These are phyloP conservation scores for Martes martes DNA, from an alignment of 2,113 vertebrate genomes.

Conservation along the genomic window DNA sequence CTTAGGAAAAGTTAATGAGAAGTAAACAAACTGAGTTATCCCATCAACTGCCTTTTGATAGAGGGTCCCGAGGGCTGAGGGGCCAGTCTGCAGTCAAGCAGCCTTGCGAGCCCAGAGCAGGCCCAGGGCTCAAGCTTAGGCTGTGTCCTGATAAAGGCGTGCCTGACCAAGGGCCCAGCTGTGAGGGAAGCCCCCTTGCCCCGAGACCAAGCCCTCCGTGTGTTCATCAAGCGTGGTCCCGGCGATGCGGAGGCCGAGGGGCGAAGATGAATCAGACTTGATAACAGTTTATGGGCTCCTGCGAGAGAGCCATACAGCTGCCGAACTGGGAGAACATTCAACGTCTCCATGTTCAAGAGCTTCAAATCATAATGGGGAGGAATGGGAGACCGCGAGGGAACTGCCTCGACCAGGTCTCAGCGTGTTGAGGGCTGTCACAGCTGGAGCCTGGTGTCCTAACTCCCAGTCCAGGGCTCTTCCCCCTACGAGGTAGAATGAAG, in stretches of 20 bases:
- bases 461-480: background rate
- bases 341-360: background rate
- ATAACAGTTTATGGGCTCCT: background rate
- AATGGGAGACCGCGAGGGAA: background rate
- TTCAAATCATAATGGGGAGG: background rate
- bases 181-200: background rate
- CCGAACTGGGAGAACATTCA: background rate
- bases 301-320: background rate
- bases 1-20: slow-evolving; percentile 38
- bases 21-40: slow-evolving; percentile 52
- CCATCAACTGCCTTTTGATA: background rate
- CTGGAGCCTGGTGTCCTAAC: background rate
- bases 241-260: background rate
- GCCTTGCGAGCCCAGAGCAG: background rate
- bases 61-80: background rate
- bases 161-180: background rate
- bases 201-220: background rate
- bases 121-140: background rate
- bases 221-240: background rate
- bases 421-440: fast-evolving
- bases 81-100: background rate
- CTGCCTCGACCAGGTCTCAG: background rate
- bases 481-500: background rate
- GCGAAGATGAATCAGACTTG: background rate
- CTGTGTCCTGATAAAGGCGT: background rate